These are phyloP conservation scores for Lasius fuliginosus DNA, from an alignment of 2,888 invertebrate genomes.

Conservation along the genomic window DNA sequence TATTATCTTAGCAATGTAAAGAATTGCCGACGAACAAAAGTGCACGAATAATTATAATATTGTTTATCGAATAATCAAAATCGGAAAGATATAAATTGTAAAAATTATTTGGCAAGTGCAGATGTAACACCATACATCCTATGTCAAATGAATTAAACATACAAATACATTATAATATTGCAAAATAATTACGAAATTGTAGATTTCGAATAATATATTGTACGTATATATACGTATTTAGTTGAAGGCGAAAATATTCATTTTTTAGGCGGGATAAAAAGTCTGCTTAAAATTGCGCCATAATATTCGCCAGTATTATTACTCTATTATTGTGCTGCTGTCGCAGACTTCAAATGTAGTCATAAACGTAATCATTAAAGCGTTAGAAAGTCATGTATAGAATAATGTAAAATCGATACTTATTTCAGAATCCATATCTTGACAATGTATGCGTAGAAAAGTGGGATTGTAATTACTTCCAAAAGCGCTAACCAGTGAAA, in stretches of 20 bases:
- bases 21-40: slow-evolving; percentile 40
- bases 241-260: slow-evolving; percentile 66
- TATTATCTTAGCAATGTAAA: slow-evolving; percentile 28
- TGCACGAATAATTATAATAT: slow-evolving; percentile 51
- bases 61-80: slow-evolving; percentile 69
- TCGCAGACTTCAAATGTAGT: slow-evolving; percentile 73
- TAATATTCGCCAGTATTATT: slow-evolving; percentile 86
- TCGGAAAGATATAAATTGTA: slow-evolving; percentile 36
- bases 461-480: slow-evolving; percentile 55
- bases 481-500: neutral
- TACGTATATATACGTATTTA: slow-evolving; percentile 73
- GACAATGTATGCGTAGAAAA: slow-evolving; percentile 55
- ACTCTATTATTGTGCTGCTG: slow-evolving; percentile 79
- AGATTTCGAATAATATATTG: slow-evolving; percentile 70
- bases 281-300: slow-evolving; percentile 82
- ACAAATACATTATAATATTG: slow-evolving; percentile 58
- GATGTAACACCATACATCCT: slow-evolving; percentile 50
- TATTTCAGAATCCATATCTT: slow-evolving; percentile 54
- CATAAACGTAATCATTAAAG: slow-evolving; percentile 67
- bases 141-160: slow-evolving; percentile 54
- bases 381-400: slow-evolving; percentile 61
- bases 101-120: slow-evolving; percentile 54
- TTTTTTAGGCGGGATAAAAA: slow-evolving; percentile 76
- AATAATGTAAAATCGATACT: slow-evolving; percentile 60
- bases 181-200: slow-evolving; percentile 59